Evolutionary conservation across 2,888 invertebrate genomes (phyloP), one percentile per base, ranked within the genome.

Genomic region (Xanthorhoe spadicearia): DNA sequence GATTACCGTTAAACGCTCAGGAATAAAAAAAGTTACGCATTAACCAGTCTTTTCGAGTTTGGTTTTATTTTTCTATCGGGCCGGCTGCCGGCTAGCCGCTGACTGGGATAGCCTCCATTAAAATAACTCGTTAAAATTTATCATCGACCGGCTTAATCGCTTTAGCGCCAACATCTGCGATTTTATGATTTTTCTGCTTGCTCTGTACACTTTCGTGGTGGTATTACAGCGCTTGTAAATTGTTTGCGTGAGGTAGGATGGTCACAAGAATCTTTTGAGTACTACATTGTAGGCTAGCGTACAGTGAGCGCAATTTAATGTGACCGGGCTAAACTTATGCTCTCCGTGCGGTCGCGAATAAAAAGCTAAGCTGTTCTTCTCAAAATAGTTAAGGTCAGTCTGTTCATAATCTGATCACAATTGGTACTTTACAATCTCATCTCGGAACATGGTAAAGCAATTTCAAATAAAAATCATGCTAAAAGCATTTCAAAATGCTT

Each of bases 81-180:
- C 90, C 87, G 88, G 86, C 89, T 87, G 90, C 88, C 82, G 86
- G 86, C 85, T 83, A 84, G 90, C 92, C 92, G 87, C 91, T 89
- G 90, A 90, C 89, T 90, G 89, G 87, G 92, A 93, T 93, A 90
- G 90, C 90, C 88, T 88, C 92, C 92, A 91, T 93, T 93, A 92
- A 93, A 92, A 93, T 93, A 92, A 92, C 92, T 93, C 92, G 92
- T 93, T 93, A 93, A 93, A 93, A 93, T 93, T 92, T 93, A 93
- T 93, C 92, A 92, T 93, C 92, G 90, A 89, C 88, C 91, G 90
- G 92, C 89, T 92, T 92, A 93, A 92, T 93, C 91, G 92, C 88
- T 92, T 92, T 92, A 92, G 88, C 91, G 87, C 90, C 90, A 91
- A 89, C 92, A 93, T 93, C 93, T 93, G 92, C 91, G 90, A 85